Conservation (phyloP, 2,797 vertebrate genomes). For the Corythornis leucogaster region DNA sequence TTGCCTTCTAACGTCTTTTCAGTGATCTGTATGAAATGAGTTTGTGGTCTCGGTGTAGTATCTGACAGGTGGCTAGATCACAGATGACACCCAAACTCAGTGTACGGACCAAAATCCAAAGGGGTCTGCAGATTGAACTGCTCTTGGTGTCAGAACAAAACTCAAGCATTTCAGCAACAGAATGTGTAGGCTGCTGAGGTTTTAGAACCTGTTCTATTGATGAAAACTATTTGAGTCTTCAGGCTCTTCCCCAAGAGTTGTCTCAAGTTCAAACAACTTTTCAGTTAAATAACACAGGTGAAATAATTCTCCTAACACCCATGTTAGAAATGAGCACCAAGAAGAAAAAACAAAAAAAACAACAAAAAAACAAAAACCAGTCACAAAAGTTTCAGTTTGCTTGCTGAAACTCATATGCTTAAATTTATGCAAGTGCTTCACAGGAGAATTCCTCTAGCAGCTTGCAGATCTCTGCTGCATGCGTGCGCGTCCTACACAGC, state of each 20-base stretch:
- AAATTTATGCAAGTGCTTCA: slow-evolving; percentile 1
- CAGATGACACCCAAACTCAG: neutral
- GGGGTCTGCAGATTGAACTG: neutral
- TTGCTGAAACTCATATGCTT: neutral
- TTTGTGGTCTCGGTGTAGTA: slow-evolving; percentile 34
- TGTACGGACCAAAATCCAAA: neutral
- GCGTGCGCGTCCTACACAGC: neutral
- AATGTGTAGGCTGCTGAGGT: neutral
- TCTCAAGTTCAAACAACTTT: neutral
- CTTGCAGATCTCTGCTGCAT: neutral
- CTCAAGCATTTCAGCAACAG: neutral
- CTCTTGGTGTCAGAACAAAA: neutral
- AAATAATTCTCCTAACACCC: neutral
- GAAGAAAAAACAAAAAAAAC: neutral
- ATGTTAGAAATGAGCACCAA: neutral
- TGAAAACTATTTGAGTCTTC: neutral
- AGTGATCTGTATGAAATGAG: slow-evolving; percentile 57
- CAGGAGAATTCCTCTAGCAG: neutral
- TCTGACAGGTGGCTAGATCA: slow-evolving; percentile 24
- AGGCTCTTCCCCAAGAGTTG: neutral
- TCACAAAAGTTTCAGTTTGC: neutral
- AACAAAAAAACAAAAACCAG: too few relatives aligned
- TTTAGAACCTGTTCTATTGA: neutral
- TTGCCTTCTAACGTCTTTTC: slow-evolving; percentile 50
- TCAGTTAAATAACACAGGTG: neutral